Evolutionary conservation across 2,797 vertebrate genomes (phyloP), one percentile per base, ranked within the genome.

Genomic region (Xenops minutus): DNA sequence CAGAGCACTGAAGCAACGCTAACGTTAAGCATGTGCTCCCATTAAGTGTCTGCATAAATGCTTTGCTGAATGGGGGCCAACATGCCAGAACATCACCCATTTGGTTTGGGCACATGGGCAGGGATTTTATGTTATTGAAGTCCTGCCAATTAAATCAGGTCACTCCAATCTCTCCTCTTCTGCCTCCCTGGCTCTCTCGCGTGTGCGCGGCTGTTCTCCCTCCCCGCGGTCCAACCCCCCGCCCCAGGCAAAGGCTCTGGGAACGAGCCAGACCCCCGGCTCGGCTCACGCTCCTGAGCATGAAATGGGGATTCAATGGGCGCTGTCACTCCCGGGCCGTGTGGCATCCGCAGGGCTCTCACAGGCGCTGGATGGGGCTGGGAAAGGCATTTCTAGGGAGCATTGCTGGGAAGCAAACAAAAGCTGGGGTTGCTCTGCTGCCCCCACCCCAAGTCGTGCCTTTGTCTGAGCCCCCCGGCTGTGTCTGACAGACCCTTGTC

Each of bases 101-200:
- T 95, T 78, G 92, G 75, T 81, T 29, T 23, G 92, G 90, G 82
- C 91, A 77, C 91, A 74, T 7, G 84, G 81, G 78, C 81, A 91
- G 71, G 78, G 85, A 48, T 80, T 85, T 81, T 64, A 19, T 92
- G 91, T 43, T 85, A 90, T 89, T 91, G 92, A 91, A 94, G 92
- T 12, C 94, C 91, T 91, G 95, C 96, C 93, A 95, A 95, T 92
- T 79, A 95, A 96, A 97, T 96, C 96, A 95, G 96, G 94, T 97
- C 96, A 94, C 80, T 94, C 62, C 79, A 58, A 55, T 59, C 78
- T 36, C 87, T 88, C 63, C 68, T 61, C 49, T 61, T 56, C 74
- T 66, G 87, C 86, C 52, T 85, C 59, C 27, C 83, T 55, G 80
- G 48, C 81, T 77, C 39, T 91, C 51, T 27, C 22, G 11, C 5